A percentile compares a stretch with the other conserved stretches of the same genome.
These are phyloP conservation scores for Stenolophus ochropezus DNA, from an alignment of 2,888 invertebrate species.

Conservation along the genomic window DNA sequence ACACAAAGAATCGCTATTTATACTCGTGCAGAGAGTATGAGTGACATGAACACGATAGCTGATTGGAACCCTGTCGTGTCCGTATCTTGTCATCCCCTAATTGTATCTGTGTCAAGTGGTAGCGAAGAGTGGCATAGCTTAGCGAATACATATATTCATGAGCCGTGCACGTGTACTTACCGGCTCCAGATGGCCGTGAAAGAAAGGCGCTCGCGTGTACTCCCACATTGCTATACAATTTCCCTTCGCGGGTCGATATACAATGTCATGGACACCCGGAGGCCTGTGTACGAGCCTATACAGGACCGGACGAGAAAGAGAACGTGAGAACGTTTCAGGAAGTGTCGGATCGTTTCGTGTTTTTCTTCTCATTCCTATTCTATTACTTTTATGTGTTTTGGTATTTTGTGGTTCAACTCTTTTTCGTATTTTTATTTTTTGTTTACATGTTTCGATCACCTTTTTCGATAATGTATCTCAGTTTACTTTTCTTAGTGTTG, in stretches of 20 bases:
- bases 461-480: no score
- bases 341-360: no score
- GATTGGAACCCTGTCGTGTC: background rate
- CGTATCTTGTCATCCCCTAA: background rate
- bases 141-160: slow-evolving; percentile 39
- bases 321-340: no score
- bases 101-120: background rate
- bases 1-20: no score
- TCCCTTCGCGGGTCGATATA: slow-evolving; percentile 19
- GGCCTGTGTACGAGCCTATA: background rate
- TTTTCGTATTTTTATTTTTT: no score
- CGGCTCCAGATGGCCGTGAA: slow-evolving; percentile 2
- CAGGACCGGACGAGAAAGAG: no score
- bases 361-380: no score
- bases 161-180: slow-evolving; percentile 2
- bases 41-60: background rate
- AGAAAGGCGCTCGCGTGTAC: slow-evolving; percentile 19
- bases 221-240: background rate
- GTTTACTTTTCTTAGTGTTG: no score
- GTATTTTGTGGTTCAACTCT: no score
- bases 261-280: slow-evolving; percentile 22
- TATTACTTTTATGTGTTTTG: no score
- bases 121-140: background rate
- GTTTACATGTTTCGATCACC: no score
- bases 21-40: background rate